A percentile compares a stretch with the other conserved stretches of the same genome.
Conservation (phyloP, 1,140 invertebrate species). For the Drosophila novamexicana region DNA sequence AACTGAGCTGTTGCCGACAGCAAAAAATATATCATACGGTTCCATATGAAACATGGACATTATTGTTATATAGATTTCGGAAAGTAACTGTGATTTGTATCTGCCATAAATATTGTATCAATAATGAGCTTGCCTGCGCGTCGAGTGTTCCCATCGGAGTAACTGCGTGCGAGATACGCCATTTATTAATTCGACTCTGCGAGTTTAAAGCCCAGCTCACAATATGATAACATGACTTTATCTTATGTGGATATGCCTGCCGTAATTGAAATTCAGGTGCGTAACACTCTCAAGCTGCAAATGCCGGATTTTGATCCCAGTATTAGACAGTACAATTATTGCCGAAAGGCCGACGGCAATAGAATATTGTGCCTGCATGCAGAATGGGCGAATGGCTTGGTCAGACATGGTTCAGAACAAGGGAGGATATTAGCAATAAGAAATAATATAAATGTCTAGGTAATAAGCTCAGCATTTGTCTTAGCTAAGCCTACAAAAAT, state of each 20-base stretch:
- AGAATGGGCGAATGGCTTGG: too few species aligned
- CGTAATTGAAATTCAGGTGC: slow-evolving; percentile 88
- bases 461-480: too few species aligned
- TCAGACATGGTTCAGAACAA: too few species aligned
- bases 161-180: not conserved
- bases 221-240: slow-evolving; percentile 85
- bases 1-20: not conserved
- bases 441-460: too few species aligned
- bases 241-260: slow-evolving; percentile 87
- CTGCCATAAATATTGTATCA: not conserved
- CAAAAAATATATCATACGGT: not conserved
- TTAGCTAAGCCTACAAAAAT: too few species aligned
- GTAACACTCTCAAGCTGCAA: not conserved
- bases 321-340: not conserved
- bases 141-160: not conserved
- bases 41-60: not conserved
- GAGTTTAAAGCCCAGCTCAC: not conserved
- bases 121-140: not conserved
- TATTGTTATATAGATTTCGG: not conserved
- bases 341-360: slow-evolving; percentile 4
- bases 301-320: not conserved
- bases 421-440: too few species aligned
- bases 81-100: not conserved
- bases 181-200: not conserved
- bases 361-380: too few species aligned